These are phyloP conservation scores for Xiphydria camelus DNA, from an alignment of 2,888 invertebrate species.

Conservation along the genomic window DNA sequence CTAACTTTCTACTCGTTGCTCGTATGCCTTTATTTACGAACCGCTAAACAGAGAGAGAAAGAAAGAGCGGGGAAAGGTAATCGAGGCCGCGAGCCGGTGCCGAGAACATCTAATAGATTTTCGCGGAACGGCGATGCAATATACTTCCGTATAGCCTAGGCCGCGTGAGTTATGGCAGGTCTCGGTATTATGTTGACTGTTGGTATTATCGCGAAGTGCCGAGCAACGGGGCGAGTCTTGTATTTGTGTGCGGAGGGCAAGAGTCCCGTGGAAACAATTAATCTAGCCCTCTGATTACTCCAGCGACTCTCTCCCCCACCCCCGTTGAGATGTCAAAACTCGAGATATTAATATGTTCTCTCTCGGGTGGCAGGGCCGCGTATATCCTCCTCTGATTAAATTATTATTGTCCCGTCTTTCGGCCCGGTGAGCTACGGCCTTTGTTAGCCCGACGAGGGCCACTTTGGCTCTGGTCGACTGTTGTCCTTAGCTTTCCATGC, in stretches of 20 bases:
- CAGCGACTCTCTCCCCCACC: constrained; percentile 27
- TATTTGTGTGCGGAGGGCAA: constrained; percentile 32
- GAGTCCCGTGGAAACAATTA: constrained; percentile 56
- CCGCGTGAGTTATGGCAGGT: constrained; percentile 33
- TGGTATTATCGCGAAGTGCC: constrained; percentile 2
- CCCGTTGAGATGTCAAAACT: constrained; percentile 52
- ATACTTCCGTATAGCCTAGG: constrained; percentile 8
- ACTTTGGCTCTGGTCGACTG: constrained; percentile 6
- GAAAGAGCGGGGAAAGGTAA: background rate
- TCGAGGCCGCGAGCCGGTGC: background rate
- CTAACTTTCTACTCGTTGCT: no score
- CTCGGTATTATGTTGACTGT: constrained; percentile 33
- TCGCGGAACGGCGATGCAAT: constrained; percentile 14
- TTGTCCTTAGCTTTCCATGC: no score
- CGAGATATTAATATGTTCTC: constrained; percentile 57
- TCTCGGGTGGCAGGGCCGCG: constrained; percentile 40
- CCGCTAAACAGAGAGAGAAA: constrained; percentile 13
- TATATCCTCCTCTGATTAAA: constrained; percentile 40
- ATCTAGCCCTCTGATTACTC: constrained; percentile 56
- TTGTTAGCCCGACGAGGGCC: constrained; percentile 1
- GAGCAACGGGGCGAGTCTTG: constrained; percentile 11
- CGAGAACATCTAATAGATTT: constrained; percentile 24
- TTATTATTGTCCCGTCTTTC: constrained; percentile 36
- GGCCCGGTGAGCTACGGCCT: constrained; percentile 1
- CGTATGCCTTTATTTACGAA: constrained; percentile 44